Evolutionary conservation across 2,113 vertebrate genomes (phyloP).

Genomic region (Catharus minimus): DNA sequence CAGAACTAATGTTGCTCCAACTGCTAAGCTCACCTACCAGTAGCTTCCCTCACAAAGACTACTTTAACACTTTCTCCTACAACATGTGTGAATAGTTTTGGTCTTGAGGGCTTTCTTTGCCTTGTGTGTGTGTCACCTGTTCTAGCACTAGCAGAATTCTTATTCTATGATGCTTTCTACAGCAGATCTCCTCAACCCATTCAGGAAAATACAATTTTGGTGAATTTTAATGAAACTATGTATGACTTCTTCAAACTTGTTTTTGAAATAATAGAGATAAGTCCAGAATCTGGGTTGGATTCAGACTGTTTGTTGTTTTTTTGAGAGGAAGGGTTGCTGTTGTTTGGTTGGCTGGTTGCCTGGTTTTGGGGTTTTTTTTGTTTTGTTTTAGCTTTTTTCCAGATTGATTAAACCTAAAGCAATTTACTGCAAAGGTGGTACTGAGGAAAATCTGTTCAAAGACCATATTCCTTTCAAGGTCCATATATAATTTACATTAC

Average conservation of each 20-base stretch:
- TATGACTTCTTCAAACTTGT: background rate
- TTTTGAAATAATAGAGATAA: background rate
- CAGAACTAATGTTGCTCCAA: background rate
- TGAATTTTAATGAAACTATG: background rate
- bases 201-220: background rate
- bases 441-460: background rate
- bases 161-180: background rate
- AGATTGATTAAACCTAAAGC: background rate
- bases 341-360: background rate
- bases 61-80: background rate
- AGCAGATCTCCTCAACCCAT: background rate
- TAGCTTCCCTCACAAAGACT: background rate
- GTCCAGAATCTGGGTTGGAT: background rate
- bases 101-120: background rate
- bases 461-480: background rate
- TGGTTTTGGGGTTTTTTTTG: too few species aligned
- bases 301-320: background rate
- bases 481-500: background rate
- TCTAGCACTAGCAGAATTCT: background rate
- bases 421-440: background rate
- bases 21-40: background rate
- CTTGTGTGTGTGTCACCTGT: background rate
- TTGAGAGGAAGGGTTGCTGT: rapidly evolving
- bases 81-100: background rate
- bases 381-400: background rate